Evolutionary conservation across 2,797 vertebrate genomes (phyloP), one percentile per base, ranked within the genome.

Genomic region (Dicrostonyx torquatus): DNA sequence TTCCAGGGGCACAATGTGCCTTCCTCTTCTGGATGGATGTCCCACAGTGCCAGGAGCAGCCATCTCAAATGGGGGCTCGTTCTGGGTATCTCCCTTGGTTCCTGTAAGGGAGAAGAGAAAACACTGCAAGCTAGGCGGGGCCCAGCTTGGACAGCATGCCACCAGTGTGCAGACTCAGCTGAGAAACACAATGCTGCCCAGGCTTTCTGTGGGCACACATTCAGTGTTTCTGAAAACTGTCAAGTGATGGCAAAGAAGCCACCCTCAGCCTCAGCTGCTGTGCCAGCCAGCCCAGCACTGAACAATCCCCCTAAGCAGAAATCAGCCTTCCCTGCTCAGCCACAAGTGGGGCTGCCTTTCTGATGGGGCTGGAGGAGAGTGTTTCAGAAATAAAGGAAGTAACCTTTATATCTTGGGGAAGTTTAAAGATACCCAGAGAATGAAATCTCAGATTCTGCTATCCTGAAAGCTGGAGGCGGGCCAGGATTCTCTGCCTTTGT

Each of bases 341-440:
- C 70, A 43, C 82, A 62, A 40, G 68, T 8, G 4, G 13, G 6
- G 34, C 40, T 14, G 53, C 88, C 64, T 58, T 86, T 89, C 89
- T 12, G 79, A 24, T 2, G n/a, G 26, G 72, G 17, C 60, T 34
- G 20, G 72, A 91, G 85, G 66, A 94, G 60, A 75, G 80, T 17
- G 90, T 70, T 77, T 17, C 58, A 70, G 83, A 94, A 90, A 87
- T 50, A 73, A 92, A 92, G 64, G 64, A 88, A 76, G 91, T n/a
- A 5, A 3, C 45, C 68, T n/a, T 94, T 79, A 78, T 77, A 80
- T 91, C 91, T 77, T 84, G 34, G 70, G 60, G 87, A 87, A 84
- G 18, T 84, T 88, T 88, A 93, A 92, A 97, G 94, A 77, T 90
- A 72, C 37, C 26, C 64, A 31, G 94, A 92, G 78, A 92, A 93